phyloP scores from a whole-genome alignment of 1,140 invertebrate genomes.

The Belonocnema kinseyi region DNA sequence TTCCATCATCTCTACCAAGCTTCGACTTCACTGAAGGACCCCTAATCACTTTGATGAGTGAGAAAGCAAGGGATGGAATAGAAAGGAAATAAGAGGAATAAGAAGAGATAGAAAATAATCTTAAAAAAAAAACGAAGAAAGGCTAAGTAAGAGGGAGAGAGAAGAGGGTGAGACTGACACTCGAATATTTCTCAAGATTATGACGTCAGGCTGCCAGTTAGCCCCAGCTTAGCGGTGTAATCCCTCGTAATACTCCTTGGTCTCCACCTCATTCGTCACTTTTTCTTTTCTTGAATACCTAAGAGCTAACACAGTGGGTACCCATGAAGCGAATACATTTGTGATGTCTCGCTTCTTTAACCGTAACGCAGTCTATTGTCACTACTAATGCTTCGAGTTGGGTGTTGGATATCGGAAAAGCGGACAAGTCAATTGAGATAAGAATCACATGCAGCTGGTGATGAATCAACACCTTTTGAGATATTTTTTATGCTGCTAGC shows the following conservation, averaged over 20 bases:
- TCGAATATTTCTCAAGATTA: constrained; percentile 71
- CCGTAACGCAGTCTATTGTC: constrained; percentile 7
- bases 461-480: constrained; percentile 9
- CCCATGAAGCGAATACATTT: not conserved
- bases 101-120: constrained; percentile 12
- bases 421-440: not conserved
- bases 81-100: not conserved
- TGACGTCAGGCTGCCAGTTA: constrained; percentile 72
- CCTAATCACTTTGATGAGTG: too few species aligned
- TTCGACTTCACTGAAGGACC: too few species aligned
- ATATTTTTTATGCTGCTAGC: not conserved
- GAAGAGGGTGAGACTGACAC: constrained; percentile 32
- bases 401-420: not conserved
- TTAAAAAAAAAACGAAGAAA: not conserved
- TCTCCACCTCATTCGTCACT: constrained; percentile 9
- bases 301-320: not conserved
- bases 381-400: not conserved
- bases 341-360: not conserved
- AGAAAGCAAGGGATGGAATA: not conserved
- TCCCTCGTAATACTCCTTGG: constrained; percentile 63
- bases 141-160: not conserved
- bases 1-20: too few species aligned
- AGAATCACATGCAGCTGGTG: not conserved
- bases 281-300: not conserved
- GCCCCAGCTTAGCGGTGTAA: constrained; percentile 69